Percentiles rank a stretch among this genome's conserved stretches.
Evolutionary conservation across 2,888 invertebrate species (phyloP).

Genomic region (Cataglyphis rosenhaueri): DNA sequence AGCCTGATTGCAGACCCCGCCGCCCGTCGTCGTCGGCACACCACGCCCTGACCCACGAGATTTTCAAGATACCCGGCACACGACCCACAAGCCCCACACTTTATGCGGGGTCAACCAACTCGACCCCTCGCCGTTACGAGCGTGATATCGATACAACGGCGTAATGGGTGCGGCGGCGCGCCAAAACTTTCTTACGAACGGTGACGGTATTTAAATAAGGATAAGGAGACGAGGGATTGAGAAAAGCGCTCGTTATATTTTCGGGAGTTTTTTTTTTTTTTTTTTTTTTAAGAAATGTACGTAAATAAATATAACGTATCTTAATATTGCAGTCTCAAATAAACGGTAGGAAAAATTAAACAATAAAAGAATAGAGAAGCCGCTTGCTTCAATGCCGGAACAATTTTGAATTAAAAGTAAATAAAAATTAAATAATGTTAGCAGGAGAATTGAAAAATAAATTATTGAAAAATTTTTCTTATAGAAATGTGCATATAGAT

Average conservation of each 20-base stretch:
- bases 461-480: not conserved
- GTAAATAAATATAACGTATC: not conserved
- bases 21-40: constrained; percentile 46
- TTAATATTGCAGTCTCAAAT: no score
- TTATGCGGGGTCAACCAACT: constrained; percentile 71
- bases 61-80: constrained; percentile 75
- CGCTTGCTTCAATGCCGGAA: not conserved
- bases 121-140: constrained; percentile 63
- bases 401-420: constrained; percentile 19
- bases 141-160: constrained; percentile 52
- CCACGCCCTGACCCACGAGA: constrained; percentile 76
- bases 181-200: constrained; percentile 52
- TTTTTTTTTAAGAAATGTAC: constrained; percentile 11
- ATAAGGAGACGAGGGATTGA: not conserved
- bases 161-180: constrained; percentile 38
- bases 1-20: constrained; percentile 65
- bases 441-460: not conserved
- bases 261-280: not conserved
- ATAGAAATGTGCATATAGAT: constrained; percentile 11
- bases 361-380: not conserved
- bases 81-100: constrained; percentile 57
- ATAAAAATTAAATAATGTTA: constrained; percentile 14
- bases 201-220: constrained; percentile 54
- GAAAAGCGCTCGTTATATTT: not conserved
- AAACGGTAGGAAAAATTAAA: not conserved